Evolutionary conservation across 2,888 invertebrate genomes (phyloP).

Genomic region (Tiphia femorata): DNA sequence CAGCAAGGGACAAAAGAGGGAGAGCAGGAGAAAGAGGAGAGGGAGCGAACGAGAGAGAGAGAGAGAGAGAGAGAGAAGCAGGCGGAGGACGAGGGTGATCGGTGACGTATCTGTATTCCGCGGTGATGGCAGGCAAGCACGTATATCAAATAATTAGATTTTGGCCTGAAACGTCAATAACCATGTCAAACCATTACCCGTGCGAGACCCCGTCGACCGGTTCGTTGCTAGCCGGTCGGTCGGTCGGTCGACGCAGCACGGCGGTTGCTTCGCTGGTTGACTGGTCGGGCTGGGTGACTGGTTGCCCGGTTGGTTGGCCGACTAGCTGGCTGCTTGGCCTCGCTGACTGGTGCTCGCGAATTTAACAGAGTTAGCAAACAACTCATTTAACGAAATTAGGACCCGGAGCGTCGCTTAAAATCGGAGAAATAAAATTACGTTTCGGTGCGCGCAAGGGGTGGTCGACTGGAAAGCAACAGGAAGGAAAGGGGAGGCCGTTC

Average conservation of each 20-base stretch:
- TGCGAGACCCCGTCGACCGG: conserved; percentile 53
- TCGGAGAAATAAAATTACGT: conserved; percentile 65
- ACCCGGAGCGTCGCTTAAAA: conserved; percentile 62
- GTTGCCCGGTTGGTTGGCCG: conserved; percentile 27
- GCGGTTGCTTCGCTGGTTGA: conserved; percentile 30
- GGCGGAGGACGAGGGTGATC: conserved; percentile 31
- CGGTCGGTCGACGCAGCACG: conserved; percentile 30
- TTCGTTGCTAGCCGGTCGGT: conserved; percentile 47
- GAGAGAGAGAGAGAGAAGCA: neutral
- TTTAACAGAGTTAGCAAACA: conserved; percentile 67
- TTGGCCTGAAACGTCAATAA: conserved; percentile 67
- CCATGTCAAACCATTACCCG: conserved; percentile 66
- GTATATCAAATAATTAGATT: conserved; percentile 67
- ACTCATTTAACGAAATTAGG: conserved; percentile 68
- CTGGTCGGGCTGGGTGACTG: conserved; percentile 23
- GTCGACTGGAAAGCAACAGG: neutral
- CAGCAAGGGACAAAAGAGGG: no score
- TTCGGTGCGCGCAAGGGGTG: conserved; percentile 40
- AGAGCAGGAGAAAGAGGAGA: neutral
- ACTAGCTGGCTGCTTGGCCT: conserved; percentile 30
- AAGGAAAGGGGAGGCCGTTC: neutral
- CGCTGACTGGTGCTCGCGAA: conserved; percentile 58
- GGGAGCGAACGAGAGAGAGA: no score
- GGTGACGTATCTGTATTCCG: conserved; percentile 52
- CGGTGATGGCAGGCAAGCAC: conserved; percentile 56